Evolutionary conservation across 2,888 invertebrate species (phyloP).

Genomic region (Lepidocyrtoides sp.): DNA sequence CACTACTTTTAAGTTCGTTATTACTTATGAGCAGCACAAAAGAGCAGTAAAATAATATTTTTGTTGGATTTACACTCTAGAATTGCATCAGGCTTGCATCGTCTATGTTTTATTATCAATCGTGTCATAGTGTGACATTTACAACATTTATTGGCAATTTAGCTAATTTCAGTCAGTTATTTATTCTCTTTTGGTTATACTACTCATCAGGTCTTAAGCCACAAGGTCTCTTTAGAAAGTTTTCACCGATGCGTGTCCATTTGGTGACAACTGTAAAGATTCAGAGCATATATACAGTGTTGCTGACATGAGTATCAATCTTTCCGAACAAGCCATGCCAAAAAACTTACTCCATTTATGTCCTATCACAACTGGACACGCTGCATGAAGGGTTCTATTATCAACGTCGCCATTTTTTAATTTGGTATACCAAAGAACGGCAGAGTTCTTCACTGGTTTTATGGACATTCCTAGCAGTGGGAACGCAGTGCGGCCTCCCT

Average conservation of each 20-base stretch:
- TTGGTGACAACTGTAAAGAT: constrained; percentile 78
- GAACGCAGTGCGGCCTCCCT: constrained; percentile 85
- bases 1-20: not conserved
- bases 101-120: no score
- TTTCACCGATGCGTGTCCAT: constrained; percentile 79
- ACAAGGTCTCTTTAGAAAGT: constrained; percentile 73
- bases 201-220: constrained; percentile 51
- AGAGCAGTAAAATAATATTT: no score
- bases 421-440: constrained; percentile 87
- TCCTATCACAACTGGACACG: constrained; percentile 86
- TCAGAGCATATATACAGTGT: no score
- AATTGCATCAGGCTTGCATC: no score
- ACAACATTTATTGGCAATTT: no score
- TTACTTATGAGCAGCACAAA: no score
- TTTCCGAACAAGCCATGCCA: not conserved
- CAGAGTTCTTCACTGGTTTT: constrained; percentile 86
- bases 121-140: no score
- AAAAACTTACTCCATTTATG: constrained; percentile 87
- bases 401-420: constrained; percentile 86
- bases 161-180: no score
- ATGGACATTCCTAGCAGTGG: constrained; percentile 84
- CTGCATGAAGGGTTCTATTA: constrained; percentile 87
- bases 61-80: no score
- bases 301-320: no score
- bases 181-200: no score